A percentile compares a stretch with the other conserved stretches of the same genome.
phyloP scores from a whole-genome alignment of 2,888 invertebrate species.

The Epinotia demarniana region DNA sequence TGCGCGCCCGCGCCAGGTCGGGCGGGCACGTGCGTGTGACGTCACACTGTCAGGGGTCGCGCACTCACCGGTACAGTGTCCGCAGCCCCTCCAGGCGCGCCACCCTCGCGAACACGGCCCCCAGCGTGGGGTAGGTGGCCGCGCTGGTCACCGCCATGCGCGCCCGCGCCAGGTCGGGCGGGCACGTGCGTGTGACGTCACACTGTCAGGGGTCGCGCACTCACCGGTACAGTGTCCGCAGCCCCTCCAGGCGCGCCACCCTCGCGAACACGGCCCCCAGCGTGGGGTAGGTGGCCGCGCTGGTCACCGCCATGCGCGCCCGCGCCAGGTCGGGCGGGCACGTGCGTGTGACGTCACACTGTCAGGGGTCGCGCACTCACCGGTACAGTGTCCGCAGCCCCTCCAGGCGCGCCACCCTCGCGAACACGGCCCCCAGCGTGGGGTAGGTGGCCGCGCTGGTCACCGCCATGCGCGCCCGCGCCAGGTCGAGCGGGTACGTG shows the following conservation, averaged over 20 bases:
- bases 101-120: conserved; percentile 86
- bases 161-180: conserved; percentile 84
- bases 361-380: conserved; percentile 49
- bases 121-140: conserved; percentile 85
- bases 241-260: conserved; percentile 91
- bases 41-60: conserved; percentile 73
- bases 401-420: conserved; percentile 90
- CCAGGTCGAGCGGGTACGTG: conserved; percentile 98
- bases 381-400: conserved; percentile 90
- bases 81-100: conserved; percentile 90
- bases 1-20: conserved; percentile 76
- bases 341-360: conserved; percentile 92
- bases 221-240: conserved; percentile 88
- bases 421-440: conserved; percentile 85
- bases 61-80: conserved; percentile 87
- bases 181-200: conserved; percentile 97
- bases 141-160: conserved; percentile 96
- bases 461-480: conserved; percentile 98
- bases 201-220: conserved; percentile 15
- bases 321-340: conserved; percentile 91
- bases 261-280: conserved; percentile 84
- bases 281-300: conserved; percentile 87
- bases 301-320: conserved; percentile 94
- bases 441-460: conserved; percentile 90
- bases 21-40: conserved; percentile 98